Conservation (phyloP, 2,888 invertebrate species). For the Phaedon cochleariae region DNA sequence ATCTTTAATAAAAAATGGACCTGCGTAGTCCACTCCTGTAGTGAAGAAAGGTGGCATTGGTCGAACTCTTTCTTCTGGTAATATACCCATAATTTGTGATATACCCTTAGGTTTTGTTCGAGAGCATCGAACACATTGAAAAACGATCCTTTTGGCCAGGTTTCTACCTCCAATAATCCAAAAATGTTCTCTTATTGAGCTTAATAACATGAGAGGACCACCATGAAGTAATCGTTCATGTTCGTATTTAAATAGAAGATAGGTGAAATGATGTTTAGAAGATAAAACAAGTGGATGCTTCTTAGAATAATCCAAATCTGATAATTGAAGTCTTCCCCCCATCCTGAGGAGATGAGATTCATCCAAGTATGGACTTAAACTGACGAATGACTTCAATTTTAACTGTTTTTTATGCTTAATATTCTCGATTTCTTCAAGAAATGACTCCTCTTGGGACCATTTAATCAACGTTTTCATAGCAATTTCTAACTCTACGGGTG, state of each 20-base stretch:
- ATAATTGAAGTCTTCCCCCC: constrained; percentile 8
- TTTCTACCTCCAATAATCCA: constrained; percentile 22
- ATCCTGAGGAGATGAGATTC: constrained; percentile 11
- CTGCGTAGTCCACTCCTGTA: no score
- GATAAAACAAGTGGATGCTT: constrained; percentile 16
- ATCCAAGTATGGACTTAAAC: neutral
- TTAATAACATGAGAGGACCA: no score
- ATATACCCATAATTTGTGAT: no score
- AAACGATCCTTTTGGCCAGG: constrained; percentile 10
- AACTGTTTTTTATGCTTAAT: neutral
- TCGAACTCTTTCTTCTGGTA: no score
- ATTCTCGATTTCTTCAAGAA: constrained; percentile 3
- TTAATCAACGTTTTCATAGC: neutral
- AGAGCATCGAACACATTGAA: constrained; percentile 20
- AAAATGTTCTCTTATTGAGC: constrained; percentile 18
- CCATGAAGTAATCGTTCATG: no score
- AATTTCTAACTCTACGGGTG: neutral
- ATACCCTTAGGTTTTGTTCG: no score
- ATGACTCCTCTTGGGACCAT: neutral
- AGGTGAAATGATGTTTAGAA: no score
- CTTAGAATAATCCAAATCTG: constrained; percentile 11
- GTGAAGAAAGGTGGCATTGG: no score
- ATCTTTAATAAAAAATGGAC: no score
- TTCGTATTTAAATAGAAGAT: no score
- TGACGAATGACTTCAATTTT: neutral